A percentile compares a stretch with the other conserved stretches of the same genome.
Conservation (phyloP, 1,140 invertebrate species). For the Drosophila nigrodunni region DNA sequence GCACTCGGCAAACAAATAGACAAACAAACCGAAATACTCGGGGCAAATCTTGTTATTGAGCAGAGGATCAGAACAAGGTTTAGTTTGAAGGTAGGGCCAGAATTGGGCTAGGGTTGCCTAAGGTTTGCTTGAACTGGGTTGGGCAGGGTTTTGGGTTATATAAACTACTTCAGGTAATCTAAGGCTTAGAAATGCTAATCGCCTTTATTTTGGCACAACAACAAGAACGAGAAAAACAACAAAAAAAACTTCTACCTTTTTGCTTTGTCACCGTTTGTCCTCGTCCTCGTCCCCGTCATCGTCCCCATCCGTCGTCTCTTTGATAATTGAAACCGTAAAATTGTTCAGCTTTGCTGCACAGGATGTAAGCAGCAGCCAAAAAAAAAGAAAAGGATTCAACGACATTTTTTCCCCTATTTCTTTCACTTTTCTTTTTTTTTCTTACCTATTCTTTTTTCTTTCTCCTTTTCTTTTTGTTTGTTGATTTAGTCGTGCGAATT, state of each 20-base stretch:
- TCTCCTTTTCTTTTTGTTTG: conserved; percentile 47
- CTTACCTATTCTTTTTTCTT: conserved; percentile 18
- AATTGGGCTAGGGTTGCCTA: conserved; percentile 1
- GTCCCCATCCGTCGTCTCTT: conserved; percentile 44
- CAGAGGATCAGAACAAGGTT: conserved; percentile 23
- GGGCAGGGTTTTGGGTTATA: conserved; percentile 46
- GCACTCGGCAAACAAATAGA: conserved; percentile 55
- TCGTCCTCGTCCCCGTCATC: conserved; percentile 4
- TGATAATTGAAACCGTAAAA: conserved; percentile 82
- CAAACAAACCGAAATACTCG: conserved; percentile 21
- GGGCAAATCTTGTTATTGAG: conserved; percentile 75
- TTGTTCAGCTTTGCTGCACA: conserved; percentile 66
- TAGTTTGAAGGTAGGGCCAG: background rate
- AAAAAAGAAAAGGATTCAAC: conserved; percentile 50
- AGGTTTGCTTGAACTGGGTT: conserved; percentile 30
- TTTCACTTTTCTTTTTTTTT: conserved; percentile 17
- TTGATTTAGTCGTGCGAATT: conserved; percentile 77
- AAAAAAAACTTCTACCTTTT: conserved; percentile 57
- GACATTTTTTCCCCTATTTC: conserved; percentile 29
- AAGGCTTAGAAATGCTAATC: conserved; percentile 82
- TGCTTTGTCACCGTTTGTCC: conserved; percentile 71
- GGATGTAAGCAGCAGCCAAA: conserved; percentile 47
- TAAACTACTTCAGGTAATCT: conserved; percentile 83
- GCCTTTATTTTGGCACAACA: conserved; percentile 70
- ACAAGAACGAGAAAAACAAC: conserved; percentile 16